phyloP scores from a whole-genome alignment of 1,140 invertebrate genomes.

The Apocrypta bakeri region DNA sequence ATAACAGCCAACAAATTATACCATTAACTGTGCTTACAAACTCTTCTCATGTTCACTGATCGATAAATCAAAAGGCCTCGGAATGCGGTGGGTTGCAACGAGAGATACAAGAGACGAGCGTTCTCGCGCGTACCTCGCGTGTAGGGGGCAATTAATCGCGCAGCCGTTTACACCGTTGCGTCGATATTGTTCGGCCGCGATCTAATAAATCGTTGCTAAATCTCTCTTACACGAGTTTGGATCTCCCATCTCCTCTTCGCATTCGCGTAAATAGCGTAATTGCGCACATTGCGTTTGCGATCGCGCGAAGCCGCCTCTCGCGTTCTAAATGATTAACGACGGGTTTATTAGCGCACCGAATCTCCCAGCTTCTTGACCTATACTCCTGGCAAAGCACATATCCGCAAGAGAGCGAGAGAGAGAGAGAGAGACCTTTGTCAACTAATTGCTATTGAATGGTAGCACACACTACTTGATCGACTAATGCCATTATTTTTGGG shows the following conservation, averaged over 20 bases:
- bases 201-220: conserved; percentile 40
- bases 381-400: not conserved
- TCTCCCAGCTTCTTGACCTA: conserved; percentile 27
- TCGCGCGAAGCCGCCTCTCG: no score
- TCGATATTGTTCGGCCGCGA: not conserved
- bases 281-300: conserved; percentile 8
- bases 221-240: not conserved
- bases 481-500: not conserved
- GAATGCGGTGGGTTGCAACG: not conserved
- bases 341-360: conserved; percentile 51
- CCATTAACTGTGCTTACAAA: not conserved
- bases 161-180: not conserved
- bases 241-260: not conserved
- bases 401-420: not conserved
- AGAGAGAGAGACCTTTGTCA: not conserved
- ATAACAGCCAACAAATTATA: no score
- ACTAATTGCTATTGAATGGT: not conserved
- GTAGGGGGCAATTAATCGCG: conserved; percentile 22
- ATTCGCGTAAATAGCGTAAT: conserved; percentile 18
- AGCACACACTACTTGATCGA: not conserved
- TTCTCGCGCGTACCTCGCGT: not conserved
- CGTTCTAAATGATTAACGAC: conserved; percentile 51
- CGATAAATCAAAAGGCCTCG: not conserved
- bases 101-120: not conserved
- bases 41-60: not conserved